A percentile compares a stretch with the other conserved stretches of the same genome.
phyloP scores from a whole-genome alignment of 2,888 invertebrate genomes.

The Acronicta aceris region DNA sequence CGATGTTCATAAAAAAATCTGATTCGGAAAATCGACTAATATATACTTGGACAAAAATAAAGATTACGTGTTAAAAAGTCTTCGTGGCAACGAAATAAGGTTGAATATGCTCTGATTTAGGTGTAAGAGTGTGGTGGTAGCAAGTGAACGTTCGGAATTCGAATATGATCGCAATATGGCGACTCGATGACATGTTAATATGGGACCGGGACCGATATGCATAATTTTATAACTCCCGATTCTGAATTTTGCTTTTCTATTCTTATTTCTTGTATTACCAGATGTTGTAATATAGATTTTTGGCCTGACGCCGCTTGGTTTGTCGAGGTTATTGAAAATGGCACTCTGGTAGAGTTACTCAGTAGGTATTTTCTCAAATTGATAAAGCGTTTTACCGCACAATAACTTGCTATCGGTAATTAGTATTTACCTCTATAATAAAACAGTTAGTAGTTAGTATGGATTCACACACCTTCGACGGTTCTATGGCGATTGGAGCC shows the following conservation, averaged over 20 bases:
- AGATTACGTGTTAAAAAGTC: slow-evolving; percentile 2
- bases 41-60: slow-evolving; percentile 63
- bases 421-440: too few relatives aligned
- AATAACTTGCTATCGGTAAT: too few relatives aligned
- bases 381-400: too few relatives aligned
- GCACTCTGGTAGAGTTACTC: too few relatives aligned
- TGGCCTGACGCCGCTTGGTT: slow-evolving; percentile 24
- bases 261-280: slow-evolving; percentile 53
- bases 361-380: too few relatives aligned
- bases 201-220: slow-evolving; percentile 79
- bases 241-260: slow-evolving; percentile 59
- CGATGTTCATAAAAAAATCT: slow-evolving; percentile 74
- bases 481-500: too few relatives aligned
- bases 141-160: slow-evolving; percentile 74
- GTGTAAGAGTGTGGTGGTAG: slow-evolving; percentile 50
- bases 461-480: too few relatives aligned
- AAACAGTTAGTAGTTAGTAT: too few relatives aligned
- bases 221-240: slow-evolving; percentile 79
- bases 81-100: slow-evolving; percentile 50
- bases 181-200: slow-evolving; percentile 87
- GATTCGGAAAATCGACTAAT: slow-evolving; percentile 67
- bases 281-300: slow-evolving; percentile 50
- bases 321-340: slow-evolving; percentile 35
- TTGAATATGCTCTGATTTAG: slow-evolving; percentile 43
- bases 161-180: slow-evolving; percentile 86